Conservation (phyloP, 1,140 invertebrate genomes). For the Scylla paramamosain region DNA sequence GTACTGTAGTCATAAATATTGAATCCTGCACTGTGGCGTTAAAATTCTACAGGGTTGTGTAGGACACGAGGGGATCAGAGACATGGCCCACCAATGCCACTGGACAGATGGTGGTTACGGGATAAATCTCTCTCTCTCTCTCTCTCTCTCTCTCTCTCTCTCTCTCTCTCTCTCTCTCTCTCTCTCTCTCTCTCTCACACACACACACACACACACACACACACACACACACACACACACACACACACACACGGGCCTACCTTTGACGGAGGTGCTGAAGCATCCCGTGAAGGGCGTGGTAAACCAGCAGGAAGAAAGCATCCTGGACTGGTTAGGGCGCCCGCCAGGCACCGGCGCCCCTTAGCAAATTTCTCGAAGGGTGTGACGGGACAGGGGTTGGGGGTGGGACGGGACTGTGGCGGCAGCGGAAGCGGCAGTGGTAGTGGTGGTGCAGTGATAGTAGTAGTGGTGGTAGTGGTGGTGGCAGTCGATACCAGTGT, state of each 20-base stretch:
- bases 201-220: neutral
- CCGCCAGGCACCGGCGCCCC: conserved; percentile 51
- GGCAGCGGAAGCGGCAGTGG: neutral
- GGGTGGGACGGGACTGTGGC: conserved; percentile 35
- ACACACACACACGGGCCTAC: conserved; percentile 54
- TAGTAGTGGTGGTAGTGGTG: neutral
- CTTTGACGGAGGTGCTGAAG: conserved; percentile 72
- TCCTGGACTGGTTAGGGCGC: conserved; percentile 44
- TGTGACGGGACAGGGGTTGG: conserved; percentile 15
- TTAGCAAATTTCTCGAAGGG: neutral
- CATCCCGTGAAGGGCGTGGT: conserved; percentile 76
- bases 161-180: conserved; percentile 30
- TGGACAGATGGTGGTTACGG: neutral
- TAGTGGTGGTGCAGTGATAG: neutral
- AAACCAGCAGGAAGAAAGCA: conserved; percentile 77
- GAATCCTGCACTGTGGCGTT: too few species aligned
- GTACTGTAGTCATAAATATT: neutral
- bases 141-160: conserved; percentile 33
- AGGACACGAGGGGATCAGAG: neutral
- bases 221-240: conserved; percentile 28
- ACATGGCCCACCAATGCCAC: neutral
- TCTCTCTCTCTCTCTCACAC: conserved; percentile 7
- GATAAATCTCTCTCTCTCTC: conserved; percentile 2
- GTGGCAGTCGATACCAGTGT: conserved; percentile 29
- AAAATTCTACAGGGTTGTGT: too few species aligned